These are phyloP conservation scores for Halisarca cf. caerulea DNA, from an alignment of 37 sponge, comb jelly and placozoan species.

Conservation along the genomic window DNA sequence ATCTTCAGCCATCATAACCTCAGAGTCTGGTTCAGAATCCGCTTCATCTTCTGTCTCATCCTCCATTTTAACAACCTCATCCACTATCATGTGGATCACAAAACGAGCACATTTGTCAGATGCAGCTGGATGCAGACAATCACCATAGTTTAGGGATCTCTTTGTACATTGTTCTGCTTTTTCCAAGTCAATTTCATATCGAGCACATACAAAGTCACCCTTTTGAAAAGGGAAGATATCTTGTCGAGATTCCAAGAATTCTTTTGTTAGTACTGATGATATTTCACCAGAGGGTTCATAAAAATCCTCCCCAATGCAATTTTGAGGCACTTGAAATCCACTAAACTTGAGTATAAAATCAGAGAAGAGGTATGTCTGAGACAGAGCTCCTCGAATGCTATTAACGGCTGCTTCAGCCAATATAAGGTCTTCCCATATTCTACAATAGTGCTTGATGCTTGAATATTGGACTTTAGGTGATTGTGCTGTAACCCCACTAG, in stretches of 20 bases:
- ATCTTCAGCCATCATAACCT: neutral
- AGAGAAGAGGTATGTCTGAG: neutral
- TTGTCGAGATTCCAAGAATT: neutral
- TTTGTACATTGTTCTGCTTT: neutral
- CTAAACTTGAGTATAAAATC: neutral
- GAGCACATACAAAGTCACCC: slow-evolving; percentile 4
- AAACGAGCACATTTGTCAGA: slow-evolving; percentile 1
- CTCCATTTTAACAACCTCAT: neutral
- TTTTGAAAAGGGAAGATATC: neutral
- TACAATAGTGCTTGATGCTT: neutral
- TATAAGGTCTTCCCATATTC: slow-evolving; percentile 13
- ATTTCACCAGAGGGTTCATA: slow-evolving; percentile 3
- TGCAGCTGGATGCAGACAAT: neutral
- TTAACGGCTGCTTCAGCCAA: slow-evolving; percentile 14
- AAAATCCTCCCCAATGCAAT: neutral
- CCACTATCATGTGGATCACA: slow-evolving; percentile 7
- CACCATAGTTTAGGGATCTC: neutral
- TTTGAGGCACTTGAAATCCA: neutral
- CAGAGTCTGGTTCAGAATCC: neutral
- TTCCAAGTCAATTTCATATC: slow-evolving; percentile 1
- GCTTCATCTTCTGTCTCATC: neutral
- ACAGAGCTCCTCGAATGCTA: neutral
- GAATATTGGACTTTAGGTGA: neutral
- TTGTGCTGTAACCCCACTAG: neutral
- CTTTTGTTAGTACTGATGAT: neutral